A percentile compares a stretch with the other conserved stretches of the same genome.
These are phyloP conservation scores for Parapsyche elsis DNA, from an alignment of 1,140 invertebrate species.

Conservation along the genomic window DNA sequence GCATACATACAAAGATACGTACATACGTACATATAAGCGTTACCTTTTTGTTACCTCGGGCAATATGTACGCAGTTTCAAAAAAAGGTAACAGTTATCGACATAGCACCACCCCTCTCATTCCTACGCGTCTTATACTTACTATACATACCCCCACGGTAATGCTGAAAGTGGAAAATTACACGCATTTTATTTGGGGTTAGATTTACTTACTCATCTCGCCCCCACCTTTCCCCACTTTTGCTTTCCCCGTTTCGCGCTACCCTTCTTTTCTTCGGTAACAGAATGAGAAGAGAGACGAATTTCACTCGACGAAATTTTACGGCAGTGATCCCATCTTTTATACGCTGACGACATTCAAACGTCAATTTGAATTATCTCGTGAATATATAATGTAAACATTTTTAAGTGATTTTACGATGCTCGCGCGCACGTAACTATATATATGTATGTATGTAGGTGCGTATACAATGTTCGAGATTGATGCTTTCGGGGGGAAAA, in stretches of 20 bases:
- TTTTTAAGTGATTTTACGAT: conserved; percentile 27
- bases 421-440: not conserved
- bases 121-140: too few relatives aligned
- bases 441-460: not conserved
- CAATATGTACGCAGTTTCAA: conserved; percentile 46
- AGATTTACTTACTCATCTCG: conserved; percentile 40
- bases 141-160: conserved; percentile 12
- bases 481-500: too few relatives aligned
- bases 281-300: conserved; percentile 21
- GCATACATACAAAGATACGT: not conserved
- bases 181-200: conserved; percentile 53
- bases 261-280: conserved; percentile 6
- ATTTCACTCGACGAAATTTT: conserved; percentile 23
- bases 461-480: too few relatives aligned
- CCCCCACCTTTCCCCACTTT: conserved; percentile 1
- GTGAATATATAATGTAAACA: conserved; percentile 32
- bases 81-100: conserved; percentile 51
- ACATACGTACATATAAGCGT: not conserved
- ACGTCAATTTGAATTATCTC: conserved; percentile 33
- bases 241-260: not conserved
- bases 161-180: conserved; percentile 45
- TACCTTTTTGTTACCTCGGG: conserved; percentile 53
- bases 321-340: conserved; percentile 27
- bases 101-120: not conserved
- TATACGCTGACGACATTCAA: conserved; percentile 28